Base-by-base conservation (phyloP, 1,140 invertebrate genomes). In the Asbolus verrucosus region DNA sequence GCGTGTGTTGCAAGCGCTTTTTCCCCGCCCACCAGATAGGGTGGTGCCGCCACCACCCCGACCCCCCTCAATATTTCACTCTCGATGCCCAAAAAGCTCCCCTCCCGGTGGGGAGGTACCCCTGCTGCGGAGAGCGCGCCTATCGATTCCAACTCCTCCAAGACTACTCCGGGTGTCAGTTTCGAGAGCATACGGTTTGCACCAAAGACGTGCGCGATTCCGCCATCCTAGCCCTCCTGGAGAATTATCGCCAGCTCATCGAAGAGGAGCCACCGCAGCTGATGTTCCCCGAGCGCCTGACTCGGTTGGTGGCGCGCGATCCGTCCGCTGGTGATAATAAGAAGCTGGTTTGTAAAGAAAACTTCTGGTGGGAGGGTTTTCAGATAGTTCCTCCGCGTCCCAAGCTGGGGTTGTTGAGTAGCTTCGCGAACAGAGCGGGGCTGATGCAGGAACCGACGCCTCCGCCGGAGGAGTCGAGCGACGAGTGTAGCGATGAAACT, bases 111-210 rank as follows among this genome's bases (percentile, higher is more conserved):
- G 91, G 91, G 71, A 70, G 78, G 46, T 94, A 91, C 82, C 91
- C 93, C 0, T 96, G 94, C 79, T 97, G 94, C 80, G 92, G 92
- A 46, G 90, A 92, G 81, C 86, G 90, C 75, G 90, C 92, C 13
- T 92, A 93, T 74, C 85, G 76, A 43, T 80, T 80, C 70, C 75
- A 80, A 50, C 39, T 81, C 13, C 68, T 81, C 11, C 72, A 78
- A 18, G 75, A 74, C 62, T 74, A 75, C 21, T 79, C 84, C 78
- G 87, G 87, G 38, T 89, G 87, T 66, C 83, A 87, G 72, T 87
- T 86, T 76, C 81, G 87, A 76, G 88, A 90, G 73, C 91, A 92
- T 73, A 79, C 83, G 9, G 84, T 88, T 70, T 81, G 78, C 14
- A 79, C 83, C 0, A 83, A 86, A 63, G 73, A 76, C 33, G 75